phyloP scores from a whole-genome alignment of 2,888 invertebrate genomes.

The Cephus spinipes region DNA sequence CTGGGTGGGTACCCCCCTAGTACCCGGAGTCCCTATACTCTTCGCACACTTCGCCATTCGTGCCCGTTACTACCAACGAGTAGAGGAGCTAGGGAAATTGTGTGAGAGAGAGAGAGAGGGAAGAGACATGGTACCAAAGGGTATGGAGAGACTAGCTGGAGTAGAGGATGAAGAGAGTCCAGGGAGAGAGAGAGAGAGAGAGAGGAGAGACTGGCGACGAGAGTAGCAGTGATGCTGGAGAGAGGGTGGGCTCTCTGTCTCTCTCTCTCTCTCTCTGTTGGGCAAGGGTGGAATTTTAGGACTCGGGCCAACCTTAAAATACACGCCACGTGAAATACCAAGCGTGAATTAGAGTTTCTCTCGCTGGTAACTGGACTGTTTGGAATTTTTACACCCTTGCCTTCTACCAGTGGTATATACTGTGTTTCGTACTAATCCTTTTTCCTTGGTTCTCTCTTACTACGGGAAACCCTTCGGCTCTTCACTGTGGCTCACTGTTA shows the following conservation, averaged over 20 bases:
- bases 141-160: no score
- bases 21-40: conserved; percentile 48
- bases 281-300: conserved; percentile 61
- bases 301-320: conserved; percentile 59
- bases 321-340: conserved; percentile 60
- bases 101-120: conserved; percentile 11
- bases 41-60: not conserved
- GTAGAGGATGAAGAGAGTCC: not conserved
- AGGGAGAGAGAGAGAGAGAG: conserved; percentile 20
- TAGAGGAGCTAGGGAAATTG: conserved; percentile 3
- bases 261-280: conserved; percentile 31
- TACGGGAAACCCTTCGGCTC: not conserved
- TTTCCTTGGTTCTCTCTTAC: not conserved
- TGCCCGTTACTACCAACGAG: not conserved
- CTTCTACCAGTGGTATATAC: not conserved
- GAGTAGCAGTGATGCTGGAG: not conserved
- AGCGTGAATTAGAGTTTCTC: conserved; percentile 59
- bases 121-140: not conserved
- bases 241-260: conserved; percentile 35
- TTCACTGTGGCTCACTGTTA: not conserved
- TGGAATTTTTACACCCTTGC: conserved; percentile 58
- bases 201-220: conserved; percentile 14
- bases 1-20: not conserved
- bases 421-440: not conserved
- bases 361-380: conserved; percentile 38